These are phyloP conservation scores for Scrobipalpa atriplicella DNA, from an alignment of 2,888 invertebrate species.

Conservation along the genomic window DNA sequence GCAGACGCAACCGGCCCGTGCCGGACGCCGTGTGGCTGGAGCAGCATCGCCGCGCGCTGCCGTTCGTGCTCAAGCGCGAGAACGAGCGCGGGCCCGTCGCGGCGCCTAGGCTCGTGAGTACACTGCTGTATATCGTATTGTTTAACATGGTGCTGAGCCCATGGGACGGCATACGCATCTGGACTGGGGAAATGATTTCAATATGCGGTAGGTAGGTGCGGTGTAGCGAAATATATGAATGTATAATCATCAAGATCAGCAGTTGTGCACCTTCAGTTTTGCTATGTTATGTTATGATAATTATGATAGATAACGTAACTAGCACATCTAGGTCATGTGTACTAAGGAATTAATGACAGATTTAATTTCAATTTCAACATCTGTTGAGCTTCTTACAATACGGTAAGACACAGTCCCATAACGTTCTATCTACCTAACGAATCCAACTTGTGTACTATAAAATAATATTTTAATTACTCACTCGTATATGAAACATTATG, in stretches of 20 bases:
- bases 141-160: too few relatives aligned
- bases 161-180: too few relatives aligned
- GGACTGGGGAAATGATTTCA: background rate
- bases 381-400: background rate
- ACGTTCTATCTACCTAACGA: background rate
- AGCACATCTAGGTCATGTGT: background rate
- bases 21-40: conserved; percentile 79
- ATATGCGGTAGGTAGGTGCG: too few relatives aligned
- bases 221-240: too few relatives aligned
- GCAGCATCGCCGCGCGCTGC: conserved; percentile 75
- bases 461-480: background rate
- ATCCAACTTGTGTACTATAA: background rate
- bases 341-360: conserved; percentile 1
- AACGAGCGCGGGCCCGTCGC: conserved; percentile 65
- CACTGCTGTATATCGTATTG: background rate
- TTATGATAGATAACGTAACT: too few relatives aligned
- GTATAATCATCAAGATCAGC: too few relatives aligned
- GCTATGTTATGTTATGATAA: too few relatives aligned
- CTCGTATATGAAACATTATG: background rate
- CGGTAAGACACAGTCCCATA: background rate
- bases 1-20: conserved; percentile 73
- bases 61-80: conserved; percentile 76
- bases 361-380: background rate
- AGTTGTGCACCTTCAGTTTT: too few relatives aligned
- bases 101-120: conserved; percentile 72